Percentiles rank a stretch among this genome's conserved stretches.
These are phyloP conservation scores for Madoqua kirkii DNA, from an alignment of 2,113 vertebrate genomes.

Conservation along the genomic window DNA sequence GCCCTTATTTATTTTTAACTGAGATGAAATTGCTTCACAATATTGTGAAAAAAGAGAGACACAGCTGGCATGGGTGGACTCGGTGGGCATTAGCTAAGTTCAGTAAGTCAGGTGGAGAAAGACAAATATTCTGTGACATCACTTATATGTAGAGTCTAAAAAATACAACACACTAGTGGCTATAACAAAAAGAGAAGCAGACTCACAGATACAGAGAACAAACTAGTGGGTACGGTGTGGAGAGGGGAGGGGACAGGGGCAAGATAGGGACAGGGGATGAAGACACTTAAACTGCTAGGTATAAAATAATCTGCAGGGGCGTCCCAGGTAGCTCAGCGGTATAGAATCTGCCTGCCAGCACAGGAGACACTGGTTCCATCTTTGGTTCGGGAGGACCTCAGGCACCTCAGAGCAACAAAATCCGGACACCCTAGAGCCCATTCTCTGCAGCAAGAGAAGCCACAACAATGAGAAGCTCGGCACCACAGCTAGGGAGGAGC, in stretches of 20 bases:
- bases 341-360: background rate
- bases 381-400: background rate
- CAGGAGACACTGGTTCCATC: background rate
- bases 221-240: background rate
- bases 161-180: background rate
- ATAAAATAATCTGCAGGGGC: background rate
- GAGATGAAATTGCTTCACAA: background rate
- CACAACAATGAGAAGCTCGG: background rate
- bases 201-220: background rate
- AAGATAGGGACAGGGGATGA: background rate
- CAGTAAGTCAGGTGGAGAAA: background rate
- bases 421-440: fast-evolving
- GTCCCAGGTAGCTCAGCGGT: background rate
- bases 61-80: background rate
- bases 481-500: background rate
- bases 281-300: background rate
- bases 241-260: background rate
- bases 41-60: background rate
- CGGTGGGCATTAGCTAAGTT: background rate
- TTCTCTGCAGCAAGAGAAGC: background rate
- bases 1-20: background rate
- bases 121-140: background rate
- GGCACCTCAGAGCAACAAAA: background rate
- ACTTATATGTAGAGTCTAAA: background rate
- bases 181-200: background rate